Percentiles rank a stretch among this genome's conserved stretches.
Conservation (phyloP, 2,888 invertebrate species). For the Pollenia angustigena region DNA sequence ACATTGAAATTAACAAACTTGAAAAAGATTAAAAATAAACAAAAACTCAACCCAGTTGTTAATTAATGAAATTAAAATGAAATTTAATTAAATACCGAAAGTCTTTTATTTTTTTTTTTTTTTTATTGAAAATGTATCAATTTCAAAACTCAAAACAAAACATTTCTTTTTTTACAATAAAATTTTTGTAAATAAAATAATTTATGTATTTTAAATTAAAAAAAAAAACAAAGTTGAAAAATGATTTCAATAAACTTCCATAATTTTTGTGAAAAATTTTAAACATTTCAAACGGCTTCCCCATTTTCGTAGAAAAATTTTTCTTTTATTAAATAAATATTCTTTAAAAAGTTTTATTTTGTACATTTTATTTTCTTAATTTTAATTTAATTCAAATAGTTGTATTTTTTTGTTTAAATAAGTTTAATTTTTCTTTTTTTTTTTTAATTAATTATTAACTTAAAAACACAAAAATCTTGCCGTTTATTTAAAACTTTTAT, state of each 20-base stretch:
- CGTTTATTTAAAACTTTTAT: slow-evolving; percentile 63
- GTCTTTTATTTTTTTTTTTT: too few relatives aligned
- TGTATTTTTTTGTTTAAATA: slow-evolving; percentile 44
- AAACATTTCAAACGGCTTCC: slow-evolving; percentile 71
- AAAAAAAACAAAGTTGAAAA: slow-evolving; percentile 23
- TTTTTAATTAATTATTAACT: slow-evolving; percentile 47
- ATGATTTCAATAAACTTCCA: slow-evolving; percentile 56
- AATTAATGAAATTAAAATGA: slow-evolving; percentile 7
- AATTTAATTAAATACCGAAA: background rate
- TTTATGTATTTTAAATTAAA: slow-evolving; percentile 18
- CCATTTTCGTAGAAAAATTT: slow-evolving; percentile 72
- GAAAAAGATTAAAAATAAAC: background rate
- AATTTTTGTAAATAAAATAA: slow-evolving; percentile 61
- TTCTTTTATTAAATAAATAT: slow-evolving; percentile 46
- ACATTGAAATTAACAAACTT: slow-evolving; percentile 10
- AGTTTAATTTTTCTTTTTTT: slow-evolving; percentile 53
- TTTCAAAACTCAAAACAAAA: background rate
- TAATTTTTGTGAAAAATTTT: slow-evolving; percentile 67
- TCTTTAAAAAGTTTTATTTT: slow-evolving; percentile 48
- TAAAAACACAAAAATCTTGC: slow-evolving; percentile 67
- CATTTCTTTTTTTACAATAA: background rate
- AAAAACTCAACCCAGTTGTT: slow-evolving; percentile 48
- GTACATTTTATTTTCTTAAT: slow-evolving; percentile 50
- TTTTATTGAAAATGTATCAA: background rate
- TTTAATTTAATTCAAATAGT: slow-evolving; percentile 36